A percentile compares a stretch with the other conserved stretches of the same genome.
phyloP scores from a whole-genome alignment of 2,888 invertebrate genomes.

The Lycia hirtaria region DNA sequence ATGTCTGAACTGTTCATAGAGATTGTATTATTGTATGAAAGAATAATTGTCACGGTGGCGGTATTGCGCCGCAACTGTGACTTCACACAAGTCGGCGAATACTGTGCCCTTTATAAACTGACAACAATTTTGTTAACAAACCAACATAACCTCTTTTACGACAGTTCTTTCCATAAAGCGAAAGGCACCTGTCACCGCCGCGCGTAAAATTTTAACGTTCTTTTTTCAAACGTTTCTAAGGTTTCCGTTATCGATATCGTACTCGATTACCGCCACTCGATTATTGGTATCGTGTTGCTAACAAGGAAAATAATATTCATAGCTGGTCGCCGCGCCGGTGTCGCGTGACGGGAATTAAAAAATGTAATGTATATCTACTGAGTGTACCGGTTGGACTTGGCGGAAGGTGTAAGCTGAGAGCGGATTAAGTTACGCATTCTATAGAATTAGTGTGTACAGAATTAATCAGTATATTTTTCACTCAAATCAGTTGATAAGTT shows the following conservation, averaged over 20 bases:
- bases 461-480: too few species aligned
- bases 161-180: constrained; percentile 17
- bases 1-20: too few species aligned
- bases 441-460: too few species aligned
- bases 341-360: constrained; percentile 68
- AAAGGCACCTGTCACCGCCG: constrained; percentile 54
- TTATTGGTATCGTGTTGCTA: constrained; percentile 76
- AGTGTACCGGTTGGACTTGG: constrained; percentile 44
- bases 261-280: constrained; percentile 45
- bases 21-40: too few species aligned
- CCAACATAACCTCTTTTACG: constrained; percentile 20
- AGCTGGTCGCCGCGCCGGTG: constrained; percentile 69
- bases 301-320: constrained; percentile 80
- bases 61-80: too few species aligned
- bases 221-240: constrained; percentile 65
- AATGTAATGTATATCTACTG: constrained; percentile 63
- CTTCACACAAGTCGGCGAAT: too few species aligned
- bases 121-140: too few species aligned
- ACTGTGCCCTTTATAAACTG: too few species aligned
- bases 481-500: too few species aligned
- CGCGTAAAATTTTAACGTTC: constrained; percentile 60
- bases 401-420: constrained; percentile 24
- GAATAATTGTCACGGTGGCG: too few species aligned
- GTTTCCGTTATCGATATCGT: constrained; percentile 75
- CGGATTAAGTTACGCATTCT: too few species aligned